phyloP scores from a whole-genome alignment of 2,113 vertebrate genomes.

The Toxotes chatareus region DNA sequence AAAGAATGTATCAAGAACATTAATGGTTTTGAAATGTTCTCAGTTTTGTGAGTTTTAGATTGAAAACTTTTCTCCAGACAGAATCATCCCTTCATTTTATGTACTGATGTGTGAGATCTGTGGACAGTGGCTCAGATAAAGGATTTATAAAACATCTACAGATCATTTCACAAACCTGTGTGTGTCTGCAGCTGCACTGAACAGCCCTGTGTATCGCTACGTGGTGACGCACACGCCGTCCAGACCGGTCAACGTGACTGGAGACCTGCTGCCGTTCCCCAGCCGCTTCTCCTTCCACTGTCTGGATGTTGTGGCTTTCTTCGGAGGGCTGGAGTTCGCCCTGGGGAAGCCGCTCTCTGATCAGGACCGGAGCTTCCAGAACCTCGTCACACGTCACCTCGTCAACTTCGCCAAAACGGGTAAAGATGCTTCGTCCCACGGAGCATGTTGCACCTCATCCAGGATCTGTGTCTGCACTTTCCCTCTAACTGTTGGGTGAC shows the following conservation, averaged over 20 bases:
- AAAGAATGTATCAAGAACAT: no score
- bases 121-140: no score
- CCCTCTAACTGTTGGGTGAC: no score
- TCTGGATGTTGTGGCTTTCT: constrained; percentile 81
- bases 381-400: constrained; percentile 75
- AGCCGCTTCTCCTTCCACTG: constrained; percentile 84
- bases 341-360: constrained; percentile 63
- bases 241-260: constrained; percentile 11
- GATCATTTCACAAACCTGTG: no score
- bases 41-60: no score
- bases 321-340: constrained; percentile 69
- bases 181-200: constrained; percentile 70
- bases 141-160: no score
- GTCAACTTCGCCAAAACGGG: constrained; percentile 83
- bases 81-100: no score
- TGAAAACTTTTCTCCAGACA: no score
- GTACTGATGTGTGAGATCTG: no score
- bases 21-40: no score
- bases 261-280: constrained; percentile 60
- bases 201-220: constrained; percentile 85
- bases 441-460: no score
- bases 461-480: no score
- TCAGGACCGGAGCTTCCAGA: constrained; percentile 76
- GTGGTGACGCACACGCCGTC: constrained; percentile 84
- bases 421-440: constrained; percentile 23